Conservation (phyloP, 1,140 invertebrate genomes). For the Drosophila leontia region DNA sequence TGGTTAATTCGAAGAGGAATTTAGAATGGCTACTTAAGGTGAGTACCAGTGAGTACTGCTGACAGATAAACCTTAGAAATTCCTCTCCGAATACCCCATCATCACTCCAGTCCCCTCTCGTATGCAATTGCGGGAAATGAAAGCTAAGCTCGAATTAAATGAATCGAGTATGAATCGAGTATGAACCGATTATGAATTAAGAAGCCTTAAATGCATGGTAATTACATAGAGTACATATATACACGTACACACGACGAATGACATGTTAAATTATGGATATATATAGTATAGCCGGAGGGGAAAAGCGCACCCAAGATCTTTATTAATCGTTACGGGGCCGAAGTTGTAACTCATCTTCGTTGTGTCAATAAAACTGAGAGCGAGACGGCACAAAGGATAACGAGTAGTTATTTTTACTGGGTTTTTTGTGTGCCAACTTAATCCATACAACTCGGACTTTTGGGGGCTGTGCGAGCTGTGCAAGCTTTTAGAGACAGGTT, state of each 20-base stretch:
- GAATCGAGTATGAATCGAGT: conserved; percentile 14
- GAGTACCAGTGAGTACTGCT: not conserved
- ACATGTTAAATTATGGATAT: conserved; percentile 36
- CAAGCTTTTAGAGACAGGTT: conserved; percentile 52
- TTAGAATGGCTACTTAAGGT: not conserved
- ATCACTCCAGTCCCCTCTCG: not conserved
- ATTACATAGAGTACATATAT: conserved; percentile 82
- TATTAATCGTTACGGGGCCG: conserved; percentile 9
- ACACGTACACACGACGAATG: conserved; percentile 67
- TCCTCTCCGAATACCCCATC: not conserved
- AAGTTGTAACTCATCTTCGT: conserved; percentile 21
- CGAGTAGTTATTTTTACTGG: conserved; percentile 30
- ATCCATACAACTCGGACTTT: conserved; percentile 39
- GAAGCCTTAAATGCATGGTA: conserved; percentile 63
- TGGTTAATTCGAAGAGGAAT: not conserved
- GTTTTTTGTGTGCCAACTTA: conserved; percentile 23
- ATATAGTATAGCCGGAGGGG: conserved; percentile 43
- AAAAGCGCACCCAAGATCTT: conserved; percentile 43
- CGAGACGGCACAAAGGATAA: conserved; percentile 45
- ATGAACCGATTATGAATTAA: conserved; percentile 31
- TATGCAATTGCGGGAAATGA: conserved; percentile 60
- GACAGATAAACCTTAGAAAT: no score
- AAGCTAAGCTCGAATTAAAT: conserved; percentile 62
- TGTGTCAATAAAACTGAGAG: conserved; percentile 1
- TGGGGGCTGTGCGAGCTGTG: conserved; percentile 67